Evolutionary conservation across 2,888 invertebrate species (phyloP), one percentile per base, ranked within the genome.

Genomic region (Drosophila mettleri): DNA sequence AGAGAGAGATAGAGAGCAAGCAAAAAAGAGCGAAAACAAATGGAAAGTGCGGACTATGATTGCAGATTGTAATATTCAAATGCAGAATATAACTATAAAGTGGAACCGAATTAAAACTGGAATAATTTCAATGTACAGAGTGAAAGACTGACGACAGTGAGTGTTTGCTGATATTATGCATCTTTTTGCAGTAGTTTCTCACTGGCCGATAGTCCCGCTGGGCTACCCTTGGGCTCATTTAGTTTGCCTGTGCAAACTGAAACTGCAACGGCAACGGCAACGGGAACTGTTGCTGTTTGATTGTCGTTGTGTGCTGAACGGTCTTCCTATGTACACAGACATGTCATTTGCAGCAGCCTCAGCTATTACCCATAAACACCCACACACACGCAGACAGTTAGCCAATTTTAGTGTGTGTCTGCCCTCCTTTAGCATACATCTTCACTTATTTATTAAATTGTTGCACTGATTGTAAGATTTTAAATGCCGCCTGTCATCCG

Each of bases 331-430:
- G 73, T 69, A 69, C 78, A 81, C 67, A 78, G 80, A 80, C 74
- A 74, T 86, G 86, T 86, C 82, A 76, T 71, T 78, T 62, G 48
- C 82, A 60, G 36, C 67, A 75, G 54, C 46, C 43, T 31, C 58
- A 58, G 9, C 55, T 33, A 49, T 18, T 59, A 51, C 65, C 74
- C 65, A 58, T 60, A 20, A 18, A 31, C 46, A 14, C 18, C 7
- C 18, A 14, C 27, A 22, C 63, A 51, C 53, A 62, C 55, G 51
- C 62, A 58, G 46, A 54, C 41, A 59, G 60, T 57, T 57, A 45
- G 58, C 41, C 62, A 77, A 77, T 77, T 69, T 60, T 48, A 46
- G 41, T 41, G 31, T 51, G 18, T 20, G 24, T 39, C 10, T 54
- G 16, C 16, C 18, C 24, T n/a, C 31, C 31, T 20, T 43, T 43